A percentile compares a stretch with the other conserved stretches of the same genome.
Conservation (phyloP, 35 echinoderm and acorn worm genomes). For the Apostichopus parvimensis region DNA sequence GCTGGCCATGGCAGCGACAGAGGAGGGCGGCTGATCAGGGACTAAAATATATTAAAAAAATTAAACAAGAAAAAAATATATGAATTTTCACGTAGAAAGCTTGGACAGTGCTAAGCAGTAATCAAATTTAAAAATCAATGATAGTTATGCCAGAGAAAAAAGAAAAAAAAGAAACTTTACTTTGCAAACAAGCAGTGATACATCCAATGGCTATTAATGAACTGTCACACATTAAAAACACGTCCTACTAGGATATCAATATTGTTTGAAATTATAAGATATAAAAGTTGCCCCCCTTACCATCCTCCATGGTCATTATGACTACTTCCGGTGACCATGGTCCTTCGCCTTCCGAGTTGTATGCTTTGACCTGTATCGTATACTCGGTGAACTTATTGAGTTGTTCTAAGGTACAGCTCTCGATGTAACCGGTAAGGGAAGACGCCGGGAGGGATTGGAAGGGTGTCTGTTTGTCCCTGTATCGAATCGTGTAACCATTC, state of each 20-base stretch:
- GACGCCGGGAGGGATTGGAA: slow-evolving; percentile 72
- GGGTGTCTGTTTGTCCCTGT: slow-evolving; percentile 70
- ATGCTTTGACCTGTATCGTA: slow-evolving; percentile 78
- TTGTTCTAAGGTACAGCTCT: slow-evolving; percentile 71
- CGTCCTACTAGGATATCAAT: too few relatives aligned
- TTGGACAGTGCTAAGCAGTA: too few relatives aligned
- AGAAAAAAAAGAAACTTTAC: too few relatives aligned
- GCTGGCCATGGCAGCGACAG: slow-evolving; percentile 59
- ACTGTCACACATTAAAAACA: too few relatives aligned
- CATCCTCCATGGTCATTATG: slow-evolving; percentile 84
- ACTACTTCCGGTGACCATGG: slow-evolving; percentile 73
- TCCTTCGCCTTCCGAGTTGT: slow-evolving; percentile 75
- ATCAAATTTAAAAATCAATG: too few relatives aligned
- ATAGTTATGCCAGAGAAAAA: too few relatives aligned
- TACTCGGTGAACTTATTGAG: slow-evolving; percentile 92
- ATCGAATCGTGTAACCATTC: slow-evolving; percentile 82
- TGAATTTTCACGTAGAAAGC: too few relatives aligned
- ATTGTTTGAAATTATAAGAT: too few relatives aligned
- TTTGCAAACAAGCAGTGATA: too few relatives aligned
- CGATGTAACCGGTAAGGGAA: slow-evolving; percentile 73
- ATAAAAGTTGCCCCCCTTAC: slow-evolving; percentile 22
- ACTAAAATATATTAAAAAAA: slow-evolving; percentile 34
- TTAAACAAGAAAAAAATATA: too few relatives aligned
- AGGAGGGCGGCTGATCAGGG: slow-evolving; percentile 76
- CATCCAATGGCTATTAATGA: too few relatives aligned